Base-by-base conservation (phyloP, 2,888 invertebrate genomes). In the Ophion costatus region DNA sequence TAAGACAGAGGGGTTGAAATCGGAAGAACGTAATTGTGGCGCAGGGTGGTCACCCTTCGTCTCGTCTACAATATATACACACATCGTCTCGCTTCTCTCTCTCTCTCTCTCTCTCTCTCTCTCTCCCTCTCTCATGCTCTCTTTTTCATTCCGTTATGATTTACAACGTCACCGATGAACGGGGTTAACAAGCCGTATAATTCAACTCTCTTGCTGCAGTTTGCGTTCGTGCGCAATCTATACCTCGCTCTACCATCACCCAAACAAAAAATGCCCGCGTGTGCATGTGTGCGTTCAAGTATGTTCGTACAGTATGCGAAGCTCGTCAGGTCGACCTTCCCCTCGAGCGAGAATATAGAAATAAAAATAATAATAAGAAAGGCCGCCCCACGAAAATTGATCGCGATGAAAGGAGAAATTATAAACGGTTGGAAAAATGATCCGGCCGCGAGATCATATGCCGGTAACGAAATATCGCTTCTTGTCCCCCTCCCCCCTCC, bases 101-200 rank as follows among this genome's bases (percentile, higher is more conserved):
- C 29, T 29, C 2, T 29, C 29, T 29, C 29, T 29, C 3, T 29
- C 4, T 29, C 29, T 29, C 29, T 29, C 29, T 29, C 2, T 29
- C 29, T 29, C 29, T 29, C 3, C 4, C 4, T 29, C 29, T 29
- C 29, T 29, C 29, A 29, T 29, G 29, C 29, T 29, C 29, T 29
- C 29, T 29, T 29, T 29, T 33, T 29, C 9, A 38, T 11, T 11
- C 14, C 80, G 79, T 81, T 83, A 84, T 87, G 84, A 86, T 84
- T 86, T 82, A 86, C 87, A 85, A 67, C 80, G 56, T 78, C 59
- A 77, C 67, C 82, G 87, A 87, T 84, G 79, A 86, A 86, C 84
- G 80, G 76, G 84, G 82, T 81, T 87, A 86, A 87, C 78, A 86
- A 87, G 82, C 86, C 86, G 83, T 84, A 86, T 86, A 84, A 87